Conservation (phyloP, 2,113 vertebrate species). For the Amazona guildingii region DNA sequence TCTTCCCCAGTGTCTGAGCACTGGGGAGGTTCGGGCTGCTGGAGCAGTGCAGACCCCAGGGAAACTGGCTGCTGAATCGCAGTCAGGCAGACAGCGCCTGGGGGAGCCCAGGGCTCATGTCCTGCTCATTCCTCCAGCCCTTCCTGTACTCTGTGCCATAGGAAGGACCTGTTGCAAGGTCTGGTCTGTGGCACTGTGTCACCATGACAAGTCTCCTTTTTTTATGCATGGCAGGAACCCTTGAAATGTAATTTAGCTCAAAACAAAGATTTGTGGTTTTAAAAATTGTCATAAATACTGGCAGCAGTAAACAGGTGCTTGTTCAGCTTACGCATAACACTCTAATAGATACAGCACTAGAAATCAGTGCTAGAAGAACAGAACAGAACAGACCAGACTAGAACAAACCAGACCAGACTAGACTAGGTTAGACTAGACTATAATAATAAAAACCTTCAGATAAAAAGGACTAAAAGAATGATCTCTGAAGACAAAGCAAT, state of each 20-base stretch:
- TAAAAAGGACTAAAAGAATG: not conserved
- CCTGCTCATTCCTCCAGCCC: not conserved
- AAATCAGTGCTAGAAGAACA: not conserved
- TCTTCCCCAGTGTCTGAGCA: not conserved
- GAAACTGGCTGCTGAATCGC: not conserved
- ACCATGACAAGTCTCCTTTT: not conserved
- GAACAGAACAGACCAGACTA: not conserved
- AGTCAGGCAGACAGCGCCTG: not conserved
- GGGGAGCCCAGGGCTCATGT: not conserved
- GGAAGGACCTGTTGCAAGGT: not conserved
- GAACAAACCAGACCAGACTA: too few relatives aligned
- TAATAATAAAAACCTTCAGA: not conserved
- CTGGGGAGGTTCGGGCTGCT: not conserved
- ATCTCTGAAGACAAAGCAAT: not conserved
- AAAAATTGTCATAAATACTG: not conserved
- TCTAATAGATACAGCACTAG: not conserved
- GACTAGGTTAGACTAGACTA: not conserved
- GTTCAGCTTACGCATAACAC: not conserved
- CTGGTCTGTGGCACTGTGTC: not conserved
- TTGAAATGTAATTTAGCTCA: conserved; percentile 1
- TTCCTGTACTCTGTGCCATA: fast-evolving
- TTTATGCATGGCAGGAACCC: not conserved
- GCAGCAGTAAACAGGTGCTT: not conserved
- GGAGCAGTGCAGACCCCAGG: not conserved
- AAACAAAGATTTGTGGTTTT: not conserved